Conservation (phyloP, 2,113 vertebrate species). For the Neofelis nebulosa region DNA sequence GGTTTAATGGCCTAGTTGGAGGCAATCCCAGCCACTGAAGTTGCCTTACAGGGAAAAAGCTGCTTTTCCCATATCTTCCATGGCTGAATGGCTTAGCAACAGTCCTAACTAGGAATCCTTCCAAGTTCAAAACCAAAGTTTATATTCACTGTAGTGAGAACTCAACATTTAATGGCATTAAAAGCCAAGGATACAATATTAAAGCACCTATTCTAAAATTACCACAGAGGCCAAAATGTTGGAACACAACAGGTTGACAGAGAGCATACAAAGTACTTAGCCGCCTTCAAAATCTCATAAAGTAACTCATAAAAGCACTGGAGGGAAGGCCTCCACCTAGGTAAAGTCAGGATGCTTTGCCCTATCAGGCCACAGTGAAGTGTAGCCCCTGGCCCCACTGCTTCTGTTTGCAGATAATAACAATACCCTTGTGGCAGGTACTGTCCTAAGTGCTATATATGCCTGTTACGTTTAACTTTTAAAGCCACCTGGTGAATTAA, state of each 20-base stretch:
- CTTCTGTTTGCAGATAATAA: not conserved
- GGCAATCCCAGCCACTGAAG: constrained; percentile 54
- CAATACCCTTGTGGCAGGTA: accelerated
- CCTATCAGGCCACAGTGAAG: not conserved
- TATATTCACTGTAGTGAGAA: not conserved
- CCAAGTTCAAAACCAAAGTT: constrained; percentile 5
- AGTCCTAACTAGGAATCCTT: not conserved
- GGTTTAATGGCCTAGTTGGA: constrained; percentile 60
- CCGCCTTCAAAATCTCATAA: constrained; percentile 41
- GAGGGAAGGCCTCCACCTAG: not conserved
- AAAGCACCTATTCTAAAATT: constrained; percentile 34
- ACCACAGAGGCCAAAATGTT: not conserved
- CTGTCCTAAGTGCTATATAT: not conserved
- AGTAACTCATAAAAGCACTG: not conserved
- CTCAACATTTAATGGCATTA: constrained; percentile 3
- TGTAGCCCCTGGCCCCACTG: not conserved
- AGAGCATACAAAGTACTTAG: not conserved
- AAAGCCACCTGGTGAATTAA: not conserved
- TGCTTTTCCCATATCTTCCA: constrained; percentile 40
- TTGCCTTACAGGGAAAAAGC: constrained; percentile 46
- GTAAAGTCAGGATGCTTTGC: not conserved
- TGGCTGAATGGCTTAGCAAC: constrained; percentile 34
- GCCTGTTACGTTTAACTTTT: not conserved
- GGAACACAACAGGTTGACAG: not conserved
- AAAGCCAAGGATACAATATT: constrained; percentile 14